A percentile compares a stretch with the other conserved stretches of the same genome.
These are phyloP conservation scores for Ophion ventricosus DNA, from an alignment of 2,888 invertebrate species.

Conservation along the genomic window DNA sequence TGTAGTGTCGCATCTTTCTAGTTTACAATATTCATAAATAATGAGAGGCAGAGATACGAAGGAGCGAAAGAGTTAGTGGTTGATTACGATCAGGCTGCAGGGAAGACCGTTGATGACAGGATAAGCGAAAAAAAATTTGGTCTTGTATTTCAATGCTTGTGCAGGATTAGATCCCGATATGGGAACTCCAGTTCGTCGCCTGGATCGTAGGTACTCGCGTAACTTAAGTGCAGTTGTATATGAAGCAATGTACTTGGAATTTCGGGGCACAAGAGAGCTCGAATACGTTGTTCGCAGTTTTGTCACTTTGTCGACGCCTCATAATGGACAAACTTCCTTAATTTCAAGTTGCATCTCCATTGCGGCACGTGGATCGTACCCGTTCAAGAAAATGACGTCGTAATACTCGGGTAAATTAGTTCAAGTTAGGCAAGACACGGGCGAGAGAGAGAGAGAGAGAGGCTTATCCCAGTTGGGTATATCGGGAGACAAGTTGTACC, in stretches of 20 bases:
- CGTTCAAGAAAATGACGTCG: conserved; percentile 45
- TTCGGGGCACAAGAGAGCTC: conserved; percentile 17
- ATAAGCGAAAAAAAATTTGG: not conserved
- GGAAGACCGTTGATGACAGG: not conserved
- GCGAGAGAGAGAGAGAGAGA: not conserved
- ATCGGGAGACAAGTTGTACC: conserved; percentile 22
- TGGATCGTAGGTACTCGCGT: conserved; percentile 8
- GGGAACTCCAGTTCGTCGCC: not conserved
- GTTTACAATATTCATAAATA: not conserved
- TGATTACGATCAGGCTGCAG: not conserved
- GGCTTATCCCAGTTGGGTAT: conserved; percentile 28
- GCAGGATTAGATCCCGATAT: conserved; percentile 17
- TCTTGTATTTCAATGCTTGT: not conserved
- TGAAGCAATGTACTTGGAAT: conserved; percentile 33
- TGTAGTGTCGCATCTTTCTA: too few relatives aligned
- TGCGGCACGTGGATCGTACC: conserved; percentile 9
- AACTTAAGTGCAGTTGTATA: conserved; percentile 6
- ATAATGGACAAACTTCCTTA: conserved; percentile 57
- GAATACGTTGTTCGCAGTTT: conserved; percentile 46
- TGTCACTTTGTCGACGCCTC: conserved; percentile 45
- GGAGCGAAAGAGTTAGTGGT: not conserved
- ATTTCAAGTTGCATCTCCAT: conserved; percentile 48
- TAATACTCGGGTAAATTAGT: conserved; percentile 48
- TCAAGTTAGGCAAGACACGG: conserved; percentile 32
- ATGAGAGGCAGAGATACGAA: not conserved